Percentiles rank a stretch among this genome's conserved stretches.
These are phyloP conservation scores for Heterotis niloticus DNA, from an alignment of 2,113 vertebrate genomes.

Conservation along the genomic window DNA sequence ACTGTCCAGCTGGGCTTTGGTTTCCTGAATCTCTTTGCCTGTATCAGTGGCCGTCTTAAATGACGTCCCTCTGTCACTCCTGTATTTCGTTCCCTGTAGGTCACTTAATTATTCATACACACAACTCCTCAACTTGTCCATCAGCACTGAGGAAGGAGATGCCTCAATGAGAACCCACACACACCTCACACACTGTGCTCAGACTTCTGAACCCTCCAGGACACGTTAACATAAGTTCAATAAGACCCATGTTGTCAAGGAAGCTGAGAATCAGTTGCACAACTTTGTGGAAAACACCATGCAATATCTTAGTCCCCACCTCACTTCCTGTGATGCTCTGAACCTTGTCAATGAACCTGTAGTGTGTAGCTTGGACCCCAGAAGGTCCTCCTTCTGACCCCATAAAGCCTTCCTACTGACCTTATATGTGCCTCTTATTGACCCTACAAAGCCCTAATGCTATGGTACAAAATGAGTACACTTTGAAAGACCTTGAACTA, in stretches of 20 bases:
- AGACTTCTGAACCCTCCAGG: background rate
- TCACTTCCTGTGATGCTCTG: too few species aligned
- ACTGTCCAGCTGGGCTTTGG: background rate
- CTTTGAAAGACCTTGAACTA: background rate
- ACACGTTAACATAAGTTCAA: background rate
- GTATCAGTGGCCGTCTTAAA: slow-evolving; percentile 22
- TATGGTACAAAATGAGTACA: too few species aligned
- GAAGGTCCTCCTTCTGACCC: too few species aligned
- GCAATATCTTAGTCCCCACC: too few species aligned
- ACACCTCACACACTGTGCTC: background rate
- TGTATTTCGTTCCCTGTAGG: slow-evolving; percentile 13
- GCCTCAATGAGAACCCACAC: too few species aligned
- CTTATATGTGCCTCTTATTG: too few species aligned
- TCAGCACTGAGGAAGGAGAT: background rate
- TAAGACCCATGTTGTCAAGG: background rate
- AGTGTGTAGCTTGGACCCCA: too few species aligned
- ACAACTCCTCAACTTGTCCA: background rate
- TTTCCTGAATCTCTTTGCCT: background rate
- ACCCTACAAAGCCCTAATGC: too few species aligned
- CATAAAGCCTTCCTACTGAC: too few species aligned
- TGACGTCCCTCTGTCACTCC: slow-evolving; percentile 22
- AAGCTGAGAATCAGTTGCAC: too few species aligned
- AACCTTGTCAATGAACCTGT: too few species aligned
- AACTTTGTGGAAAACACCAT: too few species aligned
- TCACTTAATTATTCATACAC: slow-evolving; percentile 23